A percentile compares a stretch with the other conserved stretches of the same genome.
Conservation (phyloP, 2,888 invertebrate species). For the Pseudoips prasinana region DNA sequence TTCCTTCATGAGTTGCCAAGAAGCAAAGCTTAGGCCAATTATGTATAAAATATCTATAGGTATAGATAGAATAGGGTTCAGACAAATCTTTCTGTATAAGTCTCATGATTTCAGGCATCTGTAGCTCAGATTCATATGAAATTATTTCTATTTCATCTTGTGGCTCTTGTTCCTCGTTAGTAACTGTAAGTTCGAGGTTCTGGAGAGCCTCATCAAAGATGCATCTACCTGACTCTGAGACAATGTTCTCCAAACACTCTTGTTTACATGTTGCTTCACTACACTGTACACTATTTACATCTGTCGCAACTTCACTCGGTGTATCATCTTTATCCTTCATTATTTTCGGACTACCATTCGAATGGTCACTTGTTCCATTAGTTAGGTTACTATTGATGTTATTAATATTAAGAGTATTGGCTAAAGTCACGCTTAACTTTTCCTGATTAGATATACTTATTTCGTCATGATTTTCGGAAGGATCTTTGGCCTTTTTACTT, state of each 20-base stretch:
- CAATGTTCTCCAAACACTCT: slow-evolving; percentile 34
- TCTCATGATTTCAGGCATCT: slow-evolving; percentile 99
- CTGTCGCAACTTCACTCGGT: slow-evolving; percentile 40
- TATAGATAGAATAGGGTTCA: slow-evolving; percentile 99
- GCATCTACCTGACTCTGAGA: slow-evolving; percentile 39
- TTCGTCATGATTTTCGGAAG: slow-evolving; percentile 59
- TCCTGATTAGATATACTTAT: slow-evolving; percentile 62
- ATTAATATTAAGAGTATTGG: slow-evolving; percentile 69
- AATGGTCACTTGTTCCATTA: slow-evolving; percentile 72
- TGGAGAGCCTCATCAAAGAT: slow-evolving; percentile 46
- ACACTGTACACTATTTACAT: slow-evolving; percentile 74
- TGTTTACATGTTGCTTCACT: slow-evolving; percentile 46
- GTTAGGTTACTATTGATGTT: slow-evolving; percentile 70
- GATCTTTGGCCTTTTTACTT: slow-evolving; percentile 78
- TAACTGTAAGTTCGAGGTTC: slow-evolving; percentile 45
- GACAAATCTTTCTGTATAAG: slow-evolving; percentile 99
- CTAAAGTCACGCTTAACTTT: slow-evolving; percentile 64
- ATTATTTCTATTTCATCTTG: slow-evolving; percentile 67
- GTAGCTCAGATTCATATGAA: slow-evolving; percentile 95
- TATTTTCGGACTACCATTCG: slow-evolving; percentile 50
- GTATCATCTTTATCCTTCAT: slow-evolving; percentile 45
- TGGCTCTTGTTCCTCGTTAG: slow-evolving; percentile 42
- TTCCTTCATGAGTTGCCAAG: slow-evolving; percentile 93
- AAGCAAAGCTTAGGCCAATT: slow-evolving; percentile 99
- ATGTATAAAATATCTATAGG: slow-evolving; percentile 99